These are phyloP conservation scores for Scaeva pyrastri DNA, from an alignment of 2,888 invertebrate species.

Conservation along the genomic window DNA sequence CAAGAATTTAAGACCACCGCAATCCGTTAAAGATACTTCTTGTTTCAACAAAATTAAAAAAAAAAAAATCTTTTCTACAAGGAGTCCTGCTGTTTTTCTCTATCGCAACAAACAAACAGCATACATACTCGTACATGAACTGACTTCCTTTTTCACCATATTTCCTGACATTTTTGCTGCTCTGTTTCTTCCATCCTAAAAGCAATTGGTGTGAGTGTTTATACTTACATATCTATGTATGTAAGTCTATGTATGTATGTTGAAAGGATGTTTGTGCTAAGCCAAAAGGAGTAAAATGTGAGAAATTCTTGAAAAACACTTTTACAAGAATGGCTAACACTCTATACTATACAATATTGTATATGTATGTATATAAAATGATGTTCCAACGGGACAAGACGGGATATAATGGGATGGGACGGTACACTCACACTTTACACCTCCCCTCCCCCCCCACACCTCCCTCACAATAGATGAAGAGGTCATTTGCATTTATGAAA, in stretches of 20 bases:
- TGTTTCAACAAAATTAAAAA: not conserved
- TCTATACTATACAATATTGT: not conserved
- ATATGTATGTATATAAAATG: constrained; percentile 1
- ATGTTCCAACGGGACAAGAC: constrained; percentile 5
- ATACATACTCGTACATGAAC: not conserved
- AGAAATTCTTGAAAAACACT: constrained; percentile 60
- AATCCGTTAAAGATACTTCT: not conserved
- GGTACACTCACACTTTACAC: constrained; percentile 5
- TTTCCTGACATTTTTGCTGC: constrained; percentile 13
- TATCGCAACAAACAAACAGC: constrained; percentile 21
- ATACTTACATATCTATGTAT: too few species aligned
- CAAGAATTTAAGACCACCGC: not conserved
- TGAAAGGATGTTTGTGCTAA: not conserved
- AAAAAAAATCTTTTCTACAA: not conserved
- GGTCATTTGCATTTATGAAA: constrained; percentile 64
- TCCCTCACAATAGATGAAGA: constrained; percentile 10
- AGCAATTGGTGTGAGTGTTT: not conserved
- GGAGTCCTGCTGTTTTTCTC: not conserved
- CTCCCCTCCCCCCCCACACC: not conserved
- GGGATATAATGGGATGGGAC: too few species aligned
- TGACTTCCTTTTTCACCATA: constrained; percentile 11
- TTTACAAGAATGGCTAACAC: constrained; percentile 52
- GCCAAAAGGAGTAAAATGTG: constrained; percentile 31
- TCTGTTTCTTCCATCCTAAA: constrained; percentile 14
- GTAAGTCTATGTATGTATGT: not conserved